Percentiles rank a stretch among this genome's conserved stretches.
These are phyloP conservation scores for Martes flavigula DNA, from an alignment of 2,797 vertebrate species.

Conservation along the genomic window DNA sequence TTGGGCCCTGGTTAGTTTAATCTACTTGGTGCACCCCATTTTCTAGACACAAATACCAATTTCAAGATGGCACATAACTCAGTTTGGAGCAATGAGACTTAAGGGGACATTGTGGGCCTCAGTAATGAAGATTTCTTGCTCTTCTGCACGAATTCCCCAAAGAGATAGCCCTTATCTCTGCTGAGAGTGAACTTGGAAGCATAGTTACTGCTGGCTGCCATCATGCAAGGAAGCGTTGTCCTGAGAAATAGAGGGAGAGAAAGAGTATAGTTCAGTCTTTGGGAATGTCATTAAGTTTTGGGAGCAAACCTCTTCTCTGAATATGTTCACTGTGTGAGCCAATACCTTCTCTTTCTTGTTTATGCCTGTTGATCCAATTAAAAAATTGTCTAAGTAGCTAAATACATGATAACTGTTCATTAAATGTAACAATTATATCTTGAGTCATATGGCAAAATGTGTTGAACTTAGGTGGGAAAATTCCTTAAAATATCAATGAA, in stretches of 20 bases:
- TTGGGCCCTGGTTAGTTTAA: not conserved
- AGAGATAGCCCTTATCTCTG: not conserved
- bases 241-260: not conserved
- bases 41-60: not conserved
- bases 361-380: not conserved
- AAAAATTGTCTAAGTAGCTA: not conserved
- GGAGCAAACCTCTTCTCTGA: not conserved
- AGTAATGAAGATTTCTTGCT: not conserved
- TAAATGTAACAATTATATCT: constrained; percentile 8
- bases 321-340: not conserved
- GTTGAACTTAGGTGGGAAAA: constrained; percentile 23
- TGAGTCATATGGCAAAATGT: not conserved
- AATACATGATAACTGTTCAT: not conserved
- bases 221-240: not conserved
- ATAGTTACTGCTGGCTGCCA: not conserved
- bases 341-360: not conserved
- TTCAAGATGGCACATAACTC: not conserved
- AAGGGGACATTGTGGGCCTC: not conserved
- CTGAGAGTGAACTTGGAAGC: not conserved
- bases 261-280: not conserved
- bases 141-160: not conserved
- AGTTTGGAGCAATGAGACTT: not conserved
- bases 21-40: not conserved
- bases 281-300: not conserved
- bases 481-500: not conserved